Base-by-base conservation (phyloP, 2,797 vertebrate genomes). In the Parauchenoglanis punctatus region DNA sequence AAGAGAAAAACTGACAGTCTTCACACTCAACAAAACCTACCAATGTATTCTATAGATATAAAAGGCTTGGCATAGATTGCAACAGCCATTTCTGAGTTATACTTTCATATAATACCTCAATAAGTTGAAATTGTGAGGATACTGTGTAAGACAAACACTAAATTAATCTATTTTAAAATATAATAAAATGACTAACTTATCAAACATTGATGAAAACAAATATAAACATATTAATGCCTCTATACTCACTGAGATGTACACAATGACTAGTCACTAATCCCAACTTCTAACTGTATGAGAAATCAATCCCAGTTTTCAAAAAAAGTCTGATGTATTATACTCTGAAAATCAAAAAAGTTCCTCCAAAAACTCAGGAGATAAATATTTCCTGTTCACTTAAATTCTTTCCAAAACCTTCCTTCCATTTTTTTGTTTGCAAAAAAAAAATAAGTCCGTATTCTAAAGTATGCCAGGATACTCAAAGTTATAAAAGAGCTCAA, bases 401-500 rank as follows among this genome's bases (percentile, higher is more conserved):
- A 10, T 63, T 28, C 58, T 2, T 23, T 59, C 59, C 28, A 83
- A 46, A 35, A 7, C 0, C 20, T 59, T 49, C 20, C 15, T 23
- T 81, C n/a, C 35, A 81, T 18, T 31, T 40, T 18, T n/a, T 58
- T 1, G 72, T 59, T 56, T 17, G 1, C 28, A 18, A 18, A n/a
- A 63, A 78, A 28, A 59, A 58, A 25, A 31, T 12, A 77, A 1
- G 10, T 23, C 17, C 7, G 28, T 40, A 63, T 84, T 83, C 40
- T 63, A 70, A 58, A 77, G 59, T 73, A 54, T 58, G 17, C 25
- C 40, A 49, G 81, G 46, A 87, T 7, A n/a, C 52, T 46, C 25
- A 77, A 61, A 81, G 31, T 75, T 58, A n/a, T 52, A 52, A 83
- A 87, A 40, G 86, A 83, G 68, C 35, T 80, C 58, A 81, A 35